These are phyloP conservation scores for Drosophila lowei DNA, from an alignment of 1,140 invertebrate genomes.

Conservation along the genomic window DNA sequence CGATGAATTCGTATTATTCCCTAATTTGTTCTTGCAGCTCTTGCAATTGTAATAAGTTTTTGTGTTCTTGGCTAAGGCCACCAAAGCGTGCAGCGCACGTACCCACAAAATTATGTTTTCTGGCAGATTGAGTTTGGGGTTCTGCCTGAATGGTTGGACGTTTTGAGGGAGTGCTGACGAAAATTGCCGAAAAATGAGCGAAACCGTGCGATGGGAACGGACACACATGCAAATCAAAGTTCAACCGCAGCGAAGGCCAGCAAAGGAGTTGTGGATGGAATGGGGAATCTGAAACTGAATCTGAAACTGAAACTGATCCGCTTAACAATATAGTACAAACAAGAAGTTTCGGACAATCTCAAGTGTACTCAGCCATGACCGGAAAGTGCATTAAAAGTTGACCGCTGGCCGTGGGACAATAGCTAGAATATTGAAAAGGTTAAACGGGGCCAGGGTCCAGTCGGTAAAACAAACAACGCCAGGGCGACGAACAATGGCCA, in stretches of 20 bases:
- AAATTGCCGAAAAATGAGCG: conserved; percentile 45
- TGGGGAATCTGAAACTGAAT: conserved; percentile 2
- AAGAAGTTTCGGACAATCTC: conserved; percentile 8
- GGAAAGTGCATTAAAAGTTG: conserved; percentile 68
- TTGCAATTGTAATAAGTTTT: conserved; percentile 44
- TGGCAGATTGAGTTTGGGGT: conserved; percentile 51
- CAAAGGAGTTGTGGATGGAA: not conserved
- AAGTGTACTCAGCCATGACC: conserved; percentile 21
- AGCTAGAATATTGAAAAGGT: conserved; percentile 61
- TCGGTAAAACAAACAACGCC: conserved; percentile 66
- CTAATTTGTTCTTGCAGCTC: conserved; percentile 14
- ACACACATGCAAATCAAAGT: conserved; percentile 51
- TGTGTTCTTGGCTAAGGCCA: conserved; percentile 9
- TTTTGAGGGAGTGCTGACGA: conserved; percentile 32
- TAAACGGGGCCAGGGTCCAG: conserved; percentile 49
- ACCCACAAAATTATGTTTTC: conserved; percentile 47
- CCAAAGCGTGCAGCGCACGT: conserved; percentile 73
- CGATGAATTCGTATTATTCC: not conserved
- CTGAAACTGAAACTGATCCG: conserved; percentile 62
- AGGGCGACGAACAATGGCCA: conserved; percentile 25
- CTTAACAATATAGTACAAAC: conserved; percentile 42
- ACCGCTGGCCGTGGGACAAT: conserved; percentile 30
- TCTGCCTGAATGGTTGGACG: conserved; percentile 36
- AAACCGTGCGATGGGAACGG: conserved; percentile 17
- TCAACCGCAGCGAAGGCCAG: conserved; percentile 13